Percentiles rank a stretch among this genome's conserved stretches.
These are phyloP conservation scores for Hydrotaea diabolus DNA, from an alignment of 2,888 invertebrate species.

Conservation along the genomic window DNA sequence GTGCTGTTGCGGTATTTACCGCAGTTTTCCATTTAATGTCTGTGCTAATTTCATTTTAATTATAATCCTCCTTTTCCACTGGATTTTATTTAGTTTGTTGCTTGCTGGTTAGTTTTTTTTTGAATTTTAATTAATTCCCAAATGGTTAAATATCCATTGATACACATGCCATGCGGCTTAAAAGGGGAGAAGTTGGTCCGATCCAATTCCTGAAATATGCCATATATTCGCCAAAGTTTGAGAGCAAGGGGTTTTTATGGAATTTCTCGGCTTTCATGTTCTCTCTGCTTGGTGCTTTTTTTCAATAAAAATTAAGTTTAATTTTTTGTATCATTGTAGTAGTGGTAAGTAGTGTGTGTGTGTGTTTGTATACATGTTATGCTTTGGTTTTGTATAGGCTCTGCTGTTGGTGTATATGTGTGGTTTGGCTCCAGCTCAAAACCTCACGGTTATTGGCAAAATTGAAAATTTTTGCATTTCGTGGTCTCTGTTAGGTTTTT, in stretches of 20 bases:
- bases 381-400: not conserved
- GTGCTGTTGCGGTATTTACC: not conserved
- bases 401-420: slow-evolving; percentile 17
- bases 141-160: not conserved
- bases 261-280: not conserved
- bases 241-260: not conserved
- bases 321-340: slow-evolving; percentile 40
- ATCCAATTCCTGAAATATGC: not conserved
- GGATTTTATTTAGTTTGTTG: not conserved
- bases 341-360: not conserved
- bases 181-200: not conserved
- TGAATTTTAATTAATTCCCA: slow-evolving; percentile 26
- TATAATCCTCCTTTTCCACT: slow-evolving; percentile 19
- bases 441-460: slow-evolving; percentile 53
- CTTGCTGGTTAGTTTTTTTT: not conserved
- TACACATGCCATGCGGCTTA: not conserved
- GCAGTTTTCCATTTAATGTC: slow-evolving; percentile 33
- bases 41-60: slow-evolving; percentile 45
- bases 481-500: slow-evolving; percentile 49
- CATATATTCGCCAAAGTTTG: not conserved
- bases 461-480: slow-evolving; percentile 45
- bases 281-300: not conserved
- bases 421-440: slow-evolving; percentile 62
- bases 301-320: slow-evolving; percentile 53
- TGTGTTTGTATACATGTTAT: not conserved